Base-by-base conservation (phyloP, 2,113 vertebrate species). In the Prunella himalayana region DNA sequence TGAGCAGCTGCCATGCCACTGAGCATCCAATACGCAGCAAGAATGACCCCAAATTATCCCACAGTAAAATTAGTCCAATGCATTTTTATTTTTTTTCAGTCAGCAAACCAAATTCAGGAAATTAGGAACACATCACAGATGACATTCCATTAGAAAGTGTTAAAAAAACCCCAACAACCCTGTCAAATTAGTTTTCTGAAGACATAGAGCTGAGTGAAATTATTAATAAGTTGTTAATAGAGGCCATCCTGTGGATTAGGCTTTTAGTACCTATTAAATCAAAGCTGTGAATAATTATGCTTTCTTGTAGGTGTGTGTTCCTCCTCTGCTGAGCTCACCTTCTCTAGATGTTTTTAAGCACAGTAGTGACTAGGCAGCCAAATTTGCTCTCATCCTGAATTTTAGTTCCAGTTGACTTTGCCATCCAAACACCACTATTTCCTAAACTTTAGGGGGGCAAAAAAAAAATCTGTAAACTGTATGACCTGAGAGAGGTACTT, bases 141-240 rank as follows among this genome's bases (percentile, higher is more conserved):
- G 1, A 57, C 82, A 54, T 77, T 86, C n/a, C 24, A 72, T 63
- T 93, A 94, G 82, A 87, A 95, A 93, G 56, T 86, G 51, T 77
- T 9, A 85, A 88, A 91, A 81, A 44, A 57, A 4, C 2, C 31
- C 6, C 50, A 76, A 56, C 77, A 57, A 60, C 47, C 59, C 50
- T 79, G 65, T 61, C 77, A 94, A 92, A 95, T 89, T 75, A 49
- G 44, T 84, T 95, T 95, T 89, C 84, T 87, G 89, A 96, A 88
- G 75, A 83, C 39, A 77, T 0, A 76, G 23, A 66, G 33, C 41
- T 82, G 53, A 90, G 18, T 81, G 51, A 94, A 92, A 94, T 89
- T 86, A 91, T 76, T 95, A 95, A 44, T 65, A 92, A 93, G 37
- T 79, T 96, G 92, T 81, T 94, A 96, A 90, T 79, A 84, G 65